A percentile compares a stretch with the other conserved stretches of the same genome.
These are phyloP conservation scores for Neomicropteryx cornuta DNA, from an alignment of 1,140 invertebrate species.

Conservation along the genomic window DNA sequence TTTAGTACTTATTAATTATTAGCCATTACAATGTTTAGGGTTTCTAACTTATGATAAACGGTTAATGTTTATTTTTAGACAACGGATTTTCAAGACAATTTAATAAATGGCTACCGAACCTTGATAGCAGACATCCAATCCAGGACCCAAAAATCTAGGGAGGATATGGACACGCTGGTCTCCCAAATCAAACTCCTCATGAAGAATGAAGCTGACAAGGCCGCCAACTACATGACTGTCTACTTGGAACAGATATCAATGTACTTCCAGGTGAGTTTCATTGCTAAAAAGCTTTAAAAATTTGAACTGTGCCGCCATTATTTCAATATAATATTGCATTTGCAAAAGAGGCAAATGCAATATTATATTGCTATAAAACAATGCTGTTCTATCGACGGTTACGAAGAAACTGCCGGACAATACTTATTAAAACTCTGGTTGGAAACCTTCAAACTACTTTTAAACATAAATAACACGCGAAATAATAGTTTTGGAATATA, in stretches of 20 bases:
- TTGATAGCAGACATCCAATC: slow-evolving; percentile 33
- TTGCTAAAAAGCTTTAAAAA: neutral
- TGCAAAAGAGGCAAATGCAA: too few species aligned
- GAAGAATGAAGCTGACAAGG: slow-evolving; percentile 37
- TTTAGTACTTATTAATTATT: too few species aligned
- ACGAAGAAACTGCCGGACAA: too few species aligned
- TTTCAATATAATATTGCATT: neutral
- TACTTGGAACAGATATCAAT: slow-evolving; percentile 35
- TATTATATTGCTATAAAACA: too few species aligned
- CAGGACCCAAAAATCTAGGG: slow-evolving; percentile 29
- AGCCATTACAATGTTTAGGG: too few species aligned
- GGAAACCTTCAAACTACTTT: too few species aligned
- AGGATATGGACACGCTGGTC: slow-evolving; percentile 36
- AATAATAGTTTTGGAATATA: too few species aligned
- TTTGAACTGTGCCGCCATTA: neutral
- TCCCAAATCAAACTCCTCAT: slow-evolving; percentile 35
- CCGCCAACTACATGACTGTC: slow-evolving; percentile 35
- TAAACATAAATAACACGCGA: too few species aligned
- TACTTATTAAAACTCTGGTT: too few species aligned
- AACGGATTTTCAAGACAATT: slow-evolving; percentile 33
- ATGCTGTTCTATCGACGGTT: too few species aligned
- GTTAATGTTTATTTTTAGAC: slow-evolving; percentile 17
- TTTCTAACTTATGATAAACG: too few species aligned
- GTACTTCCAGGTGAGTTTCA: slow-evolving; percentile 28
- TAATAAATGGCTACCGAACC: slow-evolving; percentile 32